Base-by-base conservation (phyloP, 2,888 invertebrate species). In the Hydraecia micacea region DNA sequence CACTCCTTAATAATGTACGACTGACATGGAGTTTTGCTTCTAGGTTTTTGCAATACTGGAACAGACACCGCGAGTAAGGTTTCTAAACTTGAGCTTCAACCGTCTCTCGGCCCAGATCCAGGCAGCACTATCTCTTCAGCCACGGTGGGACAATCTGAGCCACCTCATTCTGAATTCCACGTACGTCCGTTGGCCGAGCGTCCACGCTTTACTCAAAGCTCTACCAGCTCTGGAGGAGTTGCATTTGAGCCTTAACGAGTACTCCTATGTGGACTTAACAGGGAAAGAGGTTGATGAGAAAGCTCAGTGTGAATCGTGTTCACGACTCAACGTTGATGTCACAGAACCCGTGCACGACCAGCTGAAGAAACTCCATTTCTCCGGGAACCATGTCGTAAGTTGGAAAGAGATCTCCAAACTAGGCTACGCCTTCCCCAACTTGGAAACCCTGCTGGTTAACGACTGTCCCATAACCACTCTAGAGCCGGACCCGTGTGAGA, bases 21-120 rank as follows among this genome's bases (percentile, higher is more conserved):
- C 36, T 80, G 28, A 80, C 65, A 70, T 66, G 60, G 13, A 79
- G 70, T 58, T 80, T 81, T 84, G 49, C 84, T 93, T 91, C 62
- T 83, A 98, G 98, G 98, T 99, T 42, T 98, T 99, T 93, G 98
- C 98, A 81, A 98, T 99, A 91, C 95, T 99, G 84, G 97, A 98
- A 92, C 98, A 98, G 93, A 98, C 99, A 97, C 99, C 99, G 49
- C 97, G 98, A 88, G 98, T 99, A 84, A 98, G 98, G 91, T 99
- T 99, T 95, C 98, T 99, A 72, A 99, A 99, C 94, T 95, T 99
- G 88, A 99, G 99, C 94, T 99, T 99, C 95, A 99, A 99, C 95
- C 97, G 98, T 84, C 96, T 99, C 62, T 97, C 98, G 58, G 98
- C 98, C 75, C 98, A 98, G 73, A 96, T 98, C 42, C 97, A 97